Percentiles rank a stretch among this genome's conserved stretches.
phyloP scores from a whole-genome alignment of 2,113 vertebrate genomes.

The Ornithorhynchus anatinus region DNA sequence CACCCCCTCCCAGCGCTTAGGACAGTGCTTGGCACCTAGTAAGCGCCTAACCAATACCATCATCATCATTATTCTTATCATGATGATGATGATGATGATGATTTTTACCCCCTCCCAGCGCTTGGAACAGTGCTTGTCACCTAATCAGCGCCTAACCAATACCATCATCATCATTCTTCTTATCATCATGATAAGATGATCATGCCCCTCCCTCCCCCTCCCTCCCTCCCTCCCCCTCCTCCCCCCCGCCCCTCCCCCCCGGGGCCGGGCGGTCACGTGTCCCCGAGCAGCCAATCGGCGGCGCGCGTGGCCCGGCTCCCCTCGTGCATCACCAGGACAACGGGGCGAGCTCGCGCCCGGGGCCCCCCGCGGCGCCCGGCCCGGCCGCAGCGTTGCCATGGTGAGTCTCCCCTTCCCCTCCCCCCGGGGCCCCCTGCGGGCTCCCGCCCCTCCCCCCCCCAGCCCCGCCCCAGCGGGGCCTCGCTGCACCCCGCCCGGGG shows the following conservation, averaged over 20 bases:
- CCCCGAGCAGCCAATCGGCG: not conserved
- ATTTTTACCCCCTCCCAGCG: too few relatives aligned
- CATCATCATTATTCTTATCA: too few relatives aligned
- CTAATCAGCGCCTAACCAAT: too few relatives aligned
- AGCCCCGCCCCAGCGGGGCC: not conserved
- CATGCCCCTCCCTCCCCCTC: not conserved
- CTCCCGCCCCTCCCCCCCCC: not conserved
- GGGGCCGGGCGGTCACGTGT: constrained; percentile 38
- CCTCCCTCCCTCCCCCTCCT: rapidly evolving
- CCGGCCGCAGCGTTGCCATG: constrained; percentile 53
- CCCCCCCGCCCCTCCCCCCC: not conserved
- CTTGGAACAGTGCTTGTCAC: too few relatives aligned
- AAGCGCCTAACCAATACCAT: too few relatives aligned
- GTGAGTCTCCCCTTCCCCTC: too few relatives aligned
- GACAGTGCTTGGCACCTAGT: too few relatives aligned
- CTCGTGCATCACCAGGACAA: constrained; percentile 63
- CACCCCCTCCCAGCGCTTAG: too few relatives aligned
- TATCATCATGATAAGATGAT: not conserved
- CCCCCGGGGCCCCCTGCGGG: not conserved
- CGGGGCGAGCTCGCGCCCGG: constrained; percentile 57
- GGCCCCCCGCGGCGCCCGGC: constrained; percentile 42
- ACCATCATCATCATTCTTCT: not conserved
- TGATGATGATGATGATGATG: too few relatives aligned
- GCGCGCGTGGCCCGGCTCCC: constrained; percentile 38
- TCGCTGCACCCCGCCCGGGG: too few relatives aligned